Evolutionary conservation across 2,797 vertebrate genomes (phyloP).

Genomic region (Anguilla megastoma): DNA sequence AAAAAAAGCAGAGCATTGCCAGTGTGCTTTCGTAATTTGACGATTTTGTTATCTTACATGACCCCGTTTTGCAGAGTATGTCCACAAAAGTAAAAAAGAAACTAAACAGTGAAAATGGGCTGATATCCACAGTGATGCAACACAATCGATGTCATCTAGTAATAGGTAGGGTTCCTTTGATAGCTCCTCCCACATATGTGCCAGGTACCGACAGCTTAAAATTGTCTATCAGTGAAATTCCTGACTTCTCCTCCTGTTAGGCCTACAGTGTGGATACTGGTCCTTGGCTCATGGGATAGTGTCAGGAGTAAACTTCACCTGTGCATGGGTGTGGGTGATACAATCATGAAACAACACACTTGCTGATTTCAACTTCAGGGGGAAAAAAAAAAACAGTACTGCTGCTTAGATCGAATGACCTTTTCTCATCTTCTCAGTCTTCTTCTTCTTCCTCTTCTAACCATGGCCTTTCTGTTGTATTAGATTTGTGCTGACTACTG

Average conservation of each 20-base stretch:
- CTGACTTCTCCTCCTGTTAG: not conserved
- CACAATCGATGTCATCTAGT: not conserved
- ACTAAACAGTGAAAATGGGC: not conserved
- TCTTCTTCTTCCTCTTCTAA: not conserved
- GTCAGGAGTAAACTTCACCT: not conserved
- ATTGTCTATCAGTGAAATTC: not conserved
- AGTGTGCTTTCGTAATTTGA: not conserved
- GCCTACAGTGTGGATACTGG: not conserved
- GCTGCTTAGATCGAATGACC: not conserved
- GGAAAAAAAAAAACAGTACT: not conserved
- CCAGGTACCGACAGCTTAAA: not conserved
- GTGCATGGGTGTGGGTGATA: not conserved
- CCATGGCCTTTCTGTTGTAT: not conserved
- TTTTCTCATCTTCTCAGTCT: not conserved
- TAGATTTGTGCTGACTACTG: not conserved
- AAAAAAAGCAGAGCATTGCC: not conserved
- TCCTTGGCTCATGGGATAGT: not conserved
- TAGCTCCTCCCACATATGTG: not conserved
- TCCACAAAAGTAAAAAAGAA: not conserved
- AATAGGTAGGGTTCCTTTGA: not conserved
- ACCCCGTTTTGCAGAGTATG: not conserved
- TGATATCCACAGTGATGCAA: not conserved
- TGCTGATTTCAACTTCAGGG: not conserved
- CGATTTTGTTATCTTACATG: not conserved
- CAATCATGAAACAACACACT: not conserved